A percentile compares a stretch with the other conserved stretches of the same genome.
These are phyloP conservation scores for Macrophya annulata DNA, from an alignment of 2,888 invertebrate species.

Conservation along the genomic window DNA sequence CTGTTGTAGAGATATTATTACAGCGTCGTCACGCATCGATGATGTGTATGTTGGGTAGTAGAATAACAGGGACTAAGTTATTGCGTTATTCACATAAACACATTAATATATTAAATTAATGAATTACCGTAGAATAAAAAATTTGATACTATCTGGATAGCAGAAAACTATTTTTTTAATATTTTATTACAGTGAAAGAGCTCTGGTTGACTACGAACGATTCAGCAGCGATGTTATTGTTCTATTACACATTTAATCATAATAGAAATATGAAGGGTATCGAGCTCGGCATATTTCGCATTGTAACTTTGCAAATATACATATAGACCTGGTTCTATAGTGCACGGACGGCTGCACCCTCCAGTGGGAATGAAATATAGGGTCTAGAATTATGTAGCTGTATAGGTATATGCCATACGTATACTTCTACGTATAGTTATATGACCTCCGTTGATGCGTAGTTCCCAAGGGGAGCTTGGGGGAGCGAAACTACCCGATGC, in stretches of 20 bases:
- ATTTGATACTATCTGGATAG: neutral
- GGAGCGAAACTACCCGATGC: slow-evolving; percentile 42
- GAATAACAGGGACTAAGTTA: neutral
- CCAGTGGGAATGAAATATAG: slow-evolving; percentile 48
- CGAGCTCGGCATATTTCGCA: slow-evolving; percentile 43
- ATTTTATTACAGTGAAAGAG: neutral
- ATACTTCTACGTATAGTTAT: neutral
- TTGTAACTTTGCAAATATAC: slow-evolving; percentile 24
- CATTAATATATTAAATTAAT: neutral
- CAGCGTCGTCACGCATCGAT: neutral
- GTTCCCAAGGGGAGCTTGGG: slow-evolving; percentile 43
- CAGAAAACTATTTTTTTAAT: neutral
- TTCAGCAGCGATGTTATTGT: neutral
- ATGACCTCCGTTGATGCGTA: slow-evolving; percentile 38
- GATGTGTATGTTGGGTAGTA: slow-evolving; percentile 30
- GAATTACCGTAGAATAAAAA: neutral
- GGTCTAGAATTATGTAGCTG: slow-evolving; percentile 22
- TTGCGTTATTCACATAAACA: neutral
- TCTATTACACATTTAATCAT: neutral
- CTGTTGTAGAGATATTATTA: neutral
- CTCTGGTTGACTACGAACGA: neutral
- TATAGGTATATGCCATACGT: neutral
- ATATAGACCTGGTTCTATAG: neutral
- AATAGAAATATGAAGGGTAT: neutral
- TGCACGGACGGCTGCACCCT: slow-evolving; percentile 44